Percentiles rank a stretch among this genome's conserved stretches.
Conservation (phyloP, 1,140 invertebrate species). For the Phthorimaea operculella region DNA sequence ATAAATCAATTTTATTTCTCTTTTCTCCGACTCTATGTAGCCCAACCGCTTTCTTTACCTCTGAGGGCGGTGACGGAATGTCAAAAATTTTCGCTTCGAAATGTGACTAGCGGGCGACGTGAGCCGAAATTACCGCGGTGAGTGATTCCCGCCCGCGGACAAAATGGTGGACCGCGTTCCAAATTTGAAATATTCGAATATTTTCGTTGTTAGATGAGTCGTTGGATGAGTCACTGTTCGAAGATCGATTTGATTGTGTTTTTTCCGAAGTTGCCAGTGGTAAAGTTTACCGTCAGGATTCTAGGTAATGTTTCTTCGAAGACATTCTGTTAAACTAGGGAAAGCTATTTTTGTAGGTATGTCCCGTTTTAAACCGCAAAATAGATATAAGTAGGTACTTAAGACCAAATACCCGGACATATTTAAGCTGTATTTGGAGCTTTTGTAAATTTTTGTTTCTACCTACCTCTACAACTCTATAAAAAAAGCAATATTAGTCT, state of each 20-base stretch:
- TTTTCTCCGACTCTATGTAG: conserved; percentile 24
- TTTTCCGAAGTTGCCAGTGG: background rate
- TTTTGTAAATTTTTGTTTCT: background rate
- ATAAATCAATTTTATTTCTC: no score
- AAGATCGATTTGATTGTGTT: background rate
- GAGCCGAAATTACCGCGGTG: conserved; percentile 11
- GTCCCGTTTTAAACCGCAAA: no score
- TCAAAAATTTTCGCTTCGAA: conserved; percentile 50
- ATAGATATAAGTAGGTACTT: no score
- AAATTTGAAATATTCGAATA: background rate
- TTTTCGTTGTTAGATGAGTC: conserved; percentile 3
- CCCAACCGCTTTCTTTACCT: conserved; percentile 10
- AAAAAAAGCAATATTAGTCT: no score
- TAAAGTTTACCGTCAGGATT: no score
- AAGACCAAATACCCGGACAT: no score
- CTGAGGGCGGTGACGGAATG: conserved; percentile 54
- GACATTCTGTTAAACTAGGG: no score
- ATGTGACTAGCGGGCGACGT: conserved; percentile 31
- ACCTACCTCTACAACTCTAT: no score
- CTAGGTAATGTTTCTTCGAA: no score
- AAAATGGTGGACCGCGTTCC: conserved; percentile 14
- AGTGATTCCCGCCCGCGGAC: conserved; percentile 18
- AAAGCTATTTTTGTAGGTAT: no score
- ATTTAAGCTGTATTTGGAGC: no score
- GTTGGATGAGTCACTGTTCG: conserved; percentile 1